Conservation (phyloP, 2,797 vertebrate species). For the Galagoides demidoff region DNA sequence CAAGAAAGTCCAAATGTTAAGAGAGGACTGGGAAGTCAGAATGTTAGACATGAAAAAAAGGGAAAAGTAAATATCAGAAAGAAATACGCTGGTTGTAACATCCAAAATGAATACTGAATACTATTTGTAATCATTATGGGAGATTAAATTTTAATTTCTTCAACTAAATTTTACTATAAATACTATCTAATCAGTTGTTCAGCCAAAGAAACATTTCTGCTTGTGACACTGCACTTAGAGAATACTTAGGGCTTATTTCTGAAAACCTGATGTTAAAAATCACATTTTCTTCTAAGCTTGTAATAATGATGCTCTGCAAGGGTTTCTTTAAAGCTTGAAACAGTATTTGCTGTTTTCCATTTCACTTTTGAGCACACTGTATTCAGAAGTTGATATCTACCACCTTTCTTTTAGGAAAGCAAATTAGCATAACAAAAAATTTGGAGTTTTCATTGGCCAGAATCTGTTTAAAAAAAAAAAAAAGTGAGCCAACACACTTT, state of each 20-base stretch:
- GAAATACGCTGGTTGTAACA: background rate
- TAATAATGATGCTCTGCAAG: slow-evolving; percentile 54
- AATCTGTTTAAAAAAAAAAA: slow-evolving; percentile 9
- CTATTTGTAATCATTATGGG: slow-evolving; percentile 70
- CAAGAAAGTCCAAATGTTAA: slow-evolving; percentile 41
- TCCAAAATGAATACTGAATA: slow-evolving; percentile 76
- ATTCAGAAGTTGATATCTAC: slow-evolving; percentile 73
- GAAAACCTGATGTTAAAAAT: slow-evolving; percentile 63
- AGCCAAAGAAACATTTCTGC: slow-evolving; percentile 69
- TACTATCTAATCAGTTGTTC: slow-evolving; percentile 54
- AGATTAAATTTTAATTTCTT: slow-evolving; percentile 66
- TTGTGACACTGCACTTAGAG: slow-evolving; percentile 69
- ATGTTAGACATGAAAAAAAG: slow-evolving; percentile 14
- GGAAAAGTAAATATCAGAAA: slow-evolving; percentile 3
- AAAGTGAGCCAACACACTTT: background rate
- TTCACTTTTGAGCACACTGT: slow-evolving; percentile 74
- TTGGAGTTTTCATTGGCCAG: slow-evolving; percentile 1
- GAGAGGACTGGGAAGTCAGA: background rate
- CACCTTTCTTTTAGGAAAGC: background rate
- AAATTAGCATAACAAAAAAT: slow-evolving; percentile 13
- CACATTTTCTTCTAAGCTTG: slow-evolving; percentile 62
- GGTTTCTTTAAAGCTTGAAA: slow-evolving; percentile 47
- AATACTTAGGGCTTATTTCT: slow-evolving; percentile 44
- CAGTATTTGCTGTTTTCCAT: background rate
- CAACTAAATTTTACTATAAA: slow-evolving; percentile 74